These are phyloP conservation scores for Chionomys nivalis DNA, from an alignment of 2,113 vertebrate species.

Conservation along the genomic window DNA sequence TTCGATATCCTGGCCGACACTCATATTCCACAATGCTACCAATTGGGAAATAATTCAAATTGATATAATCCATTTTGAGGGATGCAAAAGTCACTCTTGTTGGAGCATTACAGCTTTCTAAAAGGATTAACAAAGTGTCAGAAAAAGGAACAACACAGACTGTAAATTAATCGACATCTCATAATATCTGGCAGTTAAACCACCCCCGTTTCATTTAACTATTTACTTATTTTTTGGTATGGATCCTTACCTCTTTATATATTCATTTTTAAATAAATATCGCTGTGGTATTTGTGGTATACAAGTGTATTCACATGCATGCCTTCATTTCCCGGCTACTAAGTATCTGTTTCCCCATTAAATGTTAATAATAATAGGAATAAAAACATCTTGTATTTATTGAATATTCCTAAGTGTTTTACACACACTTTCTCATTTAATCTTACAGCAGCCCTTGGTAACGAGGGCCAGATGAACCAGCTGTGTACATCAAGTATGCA, in stretches of 20 bases:
- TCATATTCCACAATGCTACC: conserved; percentile 80
- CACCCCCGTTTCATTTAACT: neutral
- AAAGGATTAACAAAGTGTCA: conserved; percentile 63
- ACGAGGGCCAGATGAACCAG: neutral
- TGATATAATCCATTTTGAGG: conserved; percentile 58
- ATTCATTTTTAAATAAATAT: neutral
- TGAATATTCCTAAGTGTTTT: neutral
- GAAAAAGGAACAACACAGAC: neutral
- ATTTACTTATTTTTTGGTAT: neutral
- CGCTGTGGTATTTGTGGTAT: neutral
- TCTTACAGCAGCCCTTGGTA: neutral
- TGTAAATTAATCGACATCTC: neutral
- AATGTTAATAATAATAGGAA: neutral
- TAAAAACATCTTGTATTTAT: neutral
- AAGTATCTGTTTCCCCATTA: neutral
- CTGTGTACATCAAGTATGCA: neutral
- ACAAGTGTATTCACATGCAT: neutral
- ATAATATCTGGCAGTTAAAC: neutral
- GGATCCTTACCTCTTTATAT: neutral
- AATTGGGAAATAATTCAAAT: conserved; percentile 75
- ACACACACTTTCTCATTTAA: neutral
- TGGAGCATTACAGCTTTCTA: conserved; percentile 82
- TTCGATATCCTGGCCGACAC: conserved; percentile 79
- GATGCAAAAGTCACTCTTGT: conserved; percentile 75
- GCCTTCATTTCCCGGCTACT: neutral